Conservation (phyloP, 1,140 invertebrate genomes). For the Nasonia longicornis region DNA sequence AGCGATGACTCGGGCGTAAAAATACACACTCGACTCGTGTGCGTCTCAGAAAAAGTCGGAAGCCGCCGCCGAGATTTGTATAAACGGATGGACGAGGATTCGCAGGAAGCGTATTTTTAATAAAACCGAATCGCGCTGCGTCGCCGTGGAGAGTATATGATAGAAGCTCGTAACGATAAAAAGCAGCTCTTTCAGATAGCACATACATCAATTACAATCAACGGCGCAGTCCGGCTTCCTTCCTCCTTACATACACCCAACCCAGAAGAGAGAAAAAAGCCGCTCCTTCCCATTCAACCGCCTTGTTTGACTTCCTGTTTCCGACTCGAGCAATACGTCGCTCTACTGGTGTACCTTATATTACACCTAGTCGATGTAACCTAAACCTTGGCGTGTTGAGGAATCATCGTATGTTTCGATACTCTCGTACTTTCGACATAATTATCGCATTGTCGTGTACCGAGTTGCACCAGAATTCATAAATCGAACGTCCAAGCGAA, state of each 20-base stretch:
- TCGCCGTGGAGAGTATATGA: neutral
- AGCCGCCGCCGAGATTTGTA: constrained; percentile 47
- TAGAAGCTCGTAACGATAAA: constrained; percentile 41
- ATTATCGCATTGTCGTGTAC: too few species aligned
- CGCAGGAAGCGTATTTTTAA: constrained; percentile 36
- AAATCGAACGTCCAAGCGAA: neutral
- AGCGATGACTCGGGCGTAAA: constrained; percentile 69
- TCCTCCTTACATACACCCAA: neutral
- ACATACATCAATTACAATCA: constrained; percentile 1
- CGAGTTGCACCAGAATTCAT: too few species aligned
- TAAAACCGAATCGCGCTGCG: too few species aligned
- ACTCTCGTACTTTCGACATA: too few species aligned
- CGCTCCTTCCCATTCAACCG: constrained; percentile 9
- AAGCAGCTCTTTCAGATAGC: neutral
- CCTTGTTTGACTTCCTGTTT: constrained; percentile 29
- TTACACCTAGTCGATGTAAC: constrained; percentile 45
- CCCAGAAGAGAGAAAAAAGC: neutral
- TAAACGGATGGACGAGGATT: constrained; percentile 39
- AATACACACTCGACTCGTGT: constrained; percentile 56
- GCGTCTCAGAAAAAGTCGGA: constrained; percentile 48
- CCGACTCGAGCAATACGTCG: constrained; percentile 24
- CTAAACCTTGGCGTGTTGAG: constrained; percentile 53
- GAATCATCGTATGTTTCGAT: too few species aligned
- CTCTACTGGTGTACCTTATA: neutral
- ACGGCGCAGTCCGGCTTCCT: neutral